phyloP scores from a whole-genome alignment of 2,797 vertebrate genomes.

The Geotrypetes seraphini region DNA sequence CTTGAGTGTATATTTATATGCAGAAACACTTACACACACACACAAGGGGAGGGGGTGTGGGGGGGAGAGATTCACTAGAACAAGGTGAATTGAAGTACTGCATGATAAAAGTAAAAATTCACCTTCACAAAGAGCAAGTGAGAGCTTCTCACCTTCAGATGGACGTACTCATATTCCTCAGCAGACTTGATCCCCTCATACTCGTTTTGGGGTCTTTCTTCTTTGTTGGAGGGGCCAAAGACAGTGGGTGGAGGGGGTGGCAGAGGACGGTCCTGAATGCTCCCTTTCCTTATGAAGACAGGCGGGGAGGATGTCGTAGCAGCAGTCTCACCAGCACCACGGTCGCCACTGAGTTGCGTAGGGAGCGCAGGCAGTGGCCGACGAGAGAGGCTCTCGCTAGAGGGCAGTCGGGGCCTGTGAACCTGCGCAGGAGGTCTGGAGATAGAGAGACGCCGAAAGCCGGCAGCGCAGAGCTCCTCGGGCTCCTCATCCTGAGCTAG shows the following conservation, averaged over 20 bases:
- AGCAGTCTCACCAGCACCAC: no score
- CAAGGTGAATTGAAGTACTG: accelerated
- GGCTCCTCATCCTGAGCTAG: constrained; percentile 45
- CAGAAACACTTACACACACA: no score
- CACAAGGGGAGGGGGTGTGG: no score
- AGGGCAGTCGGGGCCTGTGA: constrained; percentile 66
- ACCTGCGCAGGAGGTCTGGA: constrained; percentile 48
- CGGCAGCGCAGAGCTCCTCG: constrained; percentile 29
- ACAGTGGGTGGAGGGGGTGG: constrained; percentile 70
- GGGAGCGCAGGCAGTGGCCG: constrained; percentile 77
- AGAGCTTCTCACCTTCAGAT: constrained; percentile 49
- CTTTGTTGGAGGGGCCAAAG: constrained; percentile 40
- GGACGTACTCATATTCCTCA: constrained; percentile 47
- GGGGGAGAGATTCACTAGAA: no score
- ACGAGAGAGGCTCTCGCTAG: constrained; percentile 79
- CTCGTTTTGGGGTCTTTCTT: constrained; percentile 60
- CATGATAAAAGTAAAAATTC: no score
- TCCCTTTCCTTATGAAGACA: constrained; percentile 61
- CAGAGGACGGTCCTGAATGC: constrained; percentile 84
- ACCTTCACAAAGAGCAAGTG: no score
- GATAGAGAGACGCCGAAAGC: constrained; percentile 48
- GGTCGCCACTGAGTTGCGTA: no score
- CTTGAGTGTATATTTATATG: no score
- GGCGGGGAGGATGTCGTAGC: constrained; percentile 25
- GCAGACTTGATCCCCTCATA: constrained; percentile 68